Evolutionary conservation across 2,113 vertebrate species (phyloP), one percentile per base, ranked within the genome.

Genomic region (Formicarius rufipectus): DNA sequence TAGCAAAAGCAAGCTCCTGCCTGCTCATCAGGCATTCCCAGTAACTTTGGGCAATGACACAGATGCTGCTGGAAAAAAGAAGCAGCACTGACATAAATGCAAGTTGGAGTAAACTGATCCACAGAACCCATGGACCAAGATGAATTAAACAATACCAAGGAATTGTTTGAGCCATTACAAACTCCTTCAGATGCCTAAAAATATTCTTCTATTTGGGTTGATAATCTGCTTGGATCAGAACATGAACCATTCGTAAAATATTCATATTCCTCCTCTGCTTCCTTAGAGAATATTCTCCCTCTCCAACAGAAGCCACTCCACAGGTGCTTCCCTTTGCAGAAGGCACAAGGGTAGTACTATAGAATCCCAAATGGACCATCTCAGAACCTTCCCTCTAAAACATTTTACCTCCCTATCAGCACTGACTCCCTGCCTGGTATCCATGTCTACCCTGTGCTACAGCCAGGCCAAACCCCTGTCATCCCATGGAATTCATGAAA

Each of bases 341-440:
- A 52, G 35, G 52, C 27, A 56, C 0, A 0, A 74, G 39, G 24
- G 24, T 9, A 74, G 30, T 23, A 45, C 0, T 55, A 47, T 0
- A 64, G 33, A 86, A 45, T n/a, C 50, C 68, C 66, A 63, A 76
- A 40, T 7, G 4, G 58, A 53, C 16, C 17, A 58, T 9, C 39
- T 79, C 45, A 25, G 4, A 49, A 59, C 47, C 37, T 58, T 44
- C 47, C n/a, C 33, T 44, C 50, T 55, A 35, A 44, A 63, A n/a
- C 6, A 14, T 31, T 62, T 6, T 27, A 15, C 20, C 58, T 76
- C 16, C 2, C 56, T 45, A 3, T 45, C 58, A 81, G 58, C 64
- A 50, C 74, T 40, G 68, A n/a, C 56, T 76, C 68, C 25, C 64
- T 50, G 63, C 31, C 73, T 10, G 21, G 2, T 28, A 31, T 31